A percentile compares a stretch with the other conserved stretches of the same genome.
Evolutionary conservation across 2,113 vertebrate species (phyloP).

Genomic region (Calidris pugnax): DNA sequence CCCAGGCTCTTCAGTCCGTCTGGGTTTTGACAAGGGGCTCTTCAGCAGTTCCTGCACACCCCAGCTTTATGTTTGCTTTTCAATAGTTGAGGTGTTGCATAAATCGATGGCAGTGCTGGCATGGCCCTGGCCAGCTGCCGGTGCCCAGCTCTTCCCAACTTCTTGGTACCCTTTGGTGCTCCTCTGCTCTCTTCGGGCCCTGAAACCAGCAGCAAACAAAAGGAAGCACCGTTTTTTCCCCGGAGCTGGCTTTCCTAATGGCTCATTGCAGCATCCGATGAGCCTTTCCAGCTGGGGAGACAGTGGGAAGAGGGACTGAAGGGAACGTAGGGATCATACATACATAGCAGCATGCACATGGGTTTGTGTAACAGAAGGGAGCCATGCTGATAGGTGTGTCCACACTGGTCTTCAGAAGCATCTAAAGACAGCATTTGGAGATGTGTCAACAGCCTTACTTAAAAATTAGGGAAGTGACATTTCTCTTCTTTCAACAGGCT

Average conservation of each 20-base stretch:
- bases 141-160: fast-evolving
- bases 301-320: background rate
- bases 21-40: fast-evolving
- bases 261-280: fast-evolving
- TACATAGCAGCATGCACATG: fast-evolving
- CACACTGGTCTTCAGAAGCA: background rate
- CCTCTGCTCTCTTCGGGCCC: fast-evolving
- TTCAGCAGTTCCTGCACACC: fast-evolving
- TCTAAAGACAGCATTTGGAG: background rate
- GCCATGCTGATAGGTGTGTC: too few species aligned
- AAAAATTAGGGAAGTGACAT: background rate
- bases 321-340: fast-evolving
- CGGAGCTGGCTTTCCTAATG: fast-evolving
- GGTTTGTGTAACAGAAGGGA: background rate
- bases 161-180: fast-evolving
- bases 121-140: fast-evolving
- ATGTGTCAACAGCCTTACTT: background rate
- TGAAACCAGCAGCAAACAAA: background rate
- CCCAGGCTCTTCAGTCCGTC: fast-evolving
- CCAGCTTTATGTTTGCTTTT: fast-evolving
- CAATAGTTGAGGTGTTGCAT: fast-evolving
- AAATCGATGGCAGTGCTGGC: fast-evolving
- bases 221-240: fast-evolving
- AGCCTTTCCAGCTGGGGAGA: fast-evolving
- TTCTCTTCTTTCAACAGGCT: background rate